These are phyloP conservation scores for Phycodurus eques DNA, from an alignment of 2,113 vertebrate genomes.

Conservation along the genomic window DNA sequence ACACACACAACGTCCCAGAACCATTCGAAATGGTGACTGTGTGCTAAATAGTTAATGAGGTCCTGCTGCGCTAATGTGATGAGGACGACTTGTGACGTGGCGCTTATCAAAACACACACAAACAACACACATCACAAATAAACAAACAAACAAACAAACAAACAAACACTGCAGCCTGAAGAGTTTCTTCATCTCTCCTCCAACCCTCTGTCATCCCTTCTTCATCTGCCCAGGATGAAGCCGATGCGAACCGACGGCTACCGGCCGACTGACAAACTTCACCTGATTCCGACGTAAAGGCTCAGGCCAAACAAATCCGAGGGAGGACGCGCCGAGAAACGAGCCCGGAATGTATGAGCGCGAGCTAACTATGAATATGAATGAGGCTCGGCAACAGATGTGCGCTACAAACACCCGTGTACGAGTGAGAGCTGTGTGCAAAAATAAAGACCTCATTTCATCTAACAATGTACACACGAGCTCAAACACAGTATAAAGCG, in stretches of 20 bases:
- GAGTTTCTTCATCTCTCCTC: constrained; percentile 32
- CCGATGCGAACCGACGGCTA: constrained; percentile 21
- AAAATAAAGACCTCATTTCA: background rate
- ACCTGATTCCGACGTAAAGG: constrained; percentile 10
- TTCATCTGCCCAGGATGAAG: constrained; percentile 28
- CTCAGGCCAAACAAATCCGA: background rate
- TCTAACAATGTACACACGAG: no score
- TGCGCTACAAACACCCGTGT: no score
- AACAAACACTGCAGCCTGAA: background rate
- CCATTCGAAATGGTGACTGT: constrained; percentile 52
- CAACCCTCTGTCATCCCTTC: background rate
- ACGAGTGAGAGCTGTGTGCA: background rate
- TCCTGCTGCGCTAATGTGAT: constrained; percentile 54
- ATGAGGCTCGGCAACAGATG: background rate
- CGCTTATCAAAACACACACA: constrained; percentile 64
- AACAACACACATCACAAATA: constrained; percentile 59
- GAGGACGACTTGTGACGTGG: constrained; percentile 62
- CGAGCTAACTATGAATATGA: background rate
- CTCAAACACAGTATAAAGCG: no score
- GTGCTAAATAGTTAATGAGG: constrained; percentile 69
- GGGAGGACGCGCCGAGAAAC: background rate
- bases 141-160: constrained; percentile 66
- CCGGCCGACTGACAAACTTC: constrained; percentile 1
- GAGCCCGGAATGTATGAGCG: background rate
- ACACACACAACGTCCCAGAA: constrained; percentile 39